Conservation (phyloP, 2,797 vertebrate species). For the Brotula barbata region DNA sequence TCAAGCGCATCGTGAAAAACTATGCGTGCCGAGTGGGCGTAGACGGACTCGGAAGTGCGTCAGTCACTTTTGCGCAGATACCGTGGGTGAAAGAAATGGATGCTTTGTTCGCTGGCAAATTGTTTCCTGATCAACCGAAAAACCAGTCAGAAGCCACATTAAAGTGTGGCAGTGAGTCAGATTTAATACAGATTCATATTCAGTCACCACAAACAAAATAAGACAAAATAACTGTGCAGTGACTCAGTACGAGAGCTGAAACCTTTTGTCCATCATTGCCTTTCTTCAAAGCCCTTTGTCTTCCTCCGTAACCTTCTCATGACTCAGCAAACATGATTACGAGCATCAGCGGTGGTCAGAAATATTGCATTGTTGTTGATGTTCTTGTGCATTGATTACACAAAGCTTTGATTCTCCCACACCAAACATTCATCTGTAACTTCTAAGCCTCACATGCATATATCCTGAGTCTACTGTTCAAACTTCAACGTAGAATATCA, state of each 20-base stretch:
- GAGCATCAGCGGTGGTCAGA: conserved; percentile 18
- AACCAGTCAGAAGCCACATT: conserved; percentile 43
- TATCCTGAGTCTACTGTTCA: neutral
- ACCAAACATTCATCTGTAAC: conserved; percentile 5
- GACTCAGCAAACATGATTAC: conserved; percentile 44
- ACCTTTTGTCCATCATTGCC: conserved; percentile 28
- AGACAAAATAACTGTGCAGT: conserved; percentile 29
- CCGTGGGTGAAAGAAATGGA: conserved; percentile 45
- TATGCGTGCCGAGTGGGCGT: conserved; percentile 60
- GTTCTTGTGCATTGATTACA: neutral
- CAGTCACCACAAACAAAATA: conserved; percentile 12
- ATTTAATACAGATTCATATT: conserved; percentile 46
- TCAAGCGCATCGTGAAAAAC: conserved; percentile 60
- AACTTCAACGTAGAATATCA: too few species aligned
- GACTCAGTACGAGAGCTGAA: conserved; percentile 35
- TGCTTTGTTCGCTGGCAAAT: conserved; percentile 53
- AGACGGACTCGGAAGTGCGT: conserved; percentile 47
- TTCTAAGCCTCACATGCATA: conserved; percentile 4
- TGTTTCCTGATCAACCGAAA: conserved; percentile 24
- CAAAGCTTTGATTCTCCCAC: neutral
- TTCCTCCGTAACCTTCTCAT: conserved; percentile 27
- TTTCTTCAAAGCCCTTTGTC: conserved; percentile 27
- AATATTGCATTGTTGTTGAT: conserved; percentile 4
- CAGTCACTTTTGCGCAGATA: conserved; percentile 34
- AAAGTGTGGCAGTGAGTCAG: conserved; percentile 59